Conservation (phyloP, 2,113 vertebrate genomes). For the Ranitomeya imitator region DNA sequence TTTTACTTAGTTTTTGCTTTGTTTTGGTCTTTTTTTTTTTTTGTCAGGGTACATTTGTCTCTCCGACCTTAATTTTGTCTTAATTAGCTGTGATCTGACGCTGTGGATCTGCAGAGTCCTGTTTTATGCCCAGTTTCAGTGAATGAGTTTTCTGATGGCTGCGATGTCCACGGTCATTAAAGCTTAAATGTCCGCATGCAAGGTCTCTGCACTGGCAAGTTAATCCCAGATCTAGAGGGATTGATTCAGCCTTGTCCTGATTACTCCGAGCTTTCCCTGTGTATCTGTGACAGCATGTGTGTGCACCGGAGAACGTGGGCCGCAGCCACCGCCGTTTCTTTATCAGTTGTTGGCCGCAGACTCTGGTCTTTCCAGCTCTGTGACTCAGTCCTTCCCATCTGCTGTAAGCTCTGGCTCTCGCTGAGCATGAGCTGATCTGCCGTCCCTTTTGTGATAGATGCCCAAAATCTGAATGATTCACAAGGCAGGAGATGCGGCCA, state of each 20-base stretch:
- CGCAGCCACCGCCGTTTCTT: not conserved
- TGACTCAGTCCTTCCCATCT: slow-evolving; percentile 47
- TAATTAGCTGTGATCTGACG: not conserved
- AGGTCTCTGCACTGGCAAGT: not conserved
- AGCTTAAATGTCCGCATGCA: not conserved
- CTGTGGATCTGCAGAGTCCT: not conserved
- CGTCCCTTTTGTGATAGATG: not conserved
- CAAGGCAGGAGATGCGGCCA: not conserved
- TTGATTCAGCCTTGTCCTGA: not conserved
- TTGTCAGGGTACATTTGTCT: too few species aligned
- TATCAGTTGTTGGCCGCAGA: slow-evolving; percentile 31
- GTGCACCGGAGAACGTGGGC: not conserved
- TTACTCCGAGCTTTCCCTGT: not conserved
- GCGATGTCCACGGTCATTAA: not conserved
- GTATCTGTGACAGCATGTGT: not conserved
- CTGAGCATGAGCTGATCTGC: not conserved
- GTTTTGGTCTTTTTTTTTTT: too few species aligned
- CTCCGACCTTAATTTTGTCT: not conserved
- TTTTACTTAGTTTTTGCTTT: too few species aligned
- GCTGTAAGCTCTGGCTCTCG: slow-evolving; percentile 7
- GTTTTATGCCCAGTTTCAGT: not conserved
- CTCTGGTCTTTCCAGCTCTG: not conserved
- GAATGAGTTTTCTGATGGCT: not conserved
- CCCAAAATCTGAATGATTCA: not conserved
- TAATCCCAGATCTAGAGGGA: slow-evolving; percentile 16